These are phyloP conservation scores for Aelia acuminata DNA, from an alignment of 2,888 invertebrate genomes.

Conservation along the genomic window DNA sequence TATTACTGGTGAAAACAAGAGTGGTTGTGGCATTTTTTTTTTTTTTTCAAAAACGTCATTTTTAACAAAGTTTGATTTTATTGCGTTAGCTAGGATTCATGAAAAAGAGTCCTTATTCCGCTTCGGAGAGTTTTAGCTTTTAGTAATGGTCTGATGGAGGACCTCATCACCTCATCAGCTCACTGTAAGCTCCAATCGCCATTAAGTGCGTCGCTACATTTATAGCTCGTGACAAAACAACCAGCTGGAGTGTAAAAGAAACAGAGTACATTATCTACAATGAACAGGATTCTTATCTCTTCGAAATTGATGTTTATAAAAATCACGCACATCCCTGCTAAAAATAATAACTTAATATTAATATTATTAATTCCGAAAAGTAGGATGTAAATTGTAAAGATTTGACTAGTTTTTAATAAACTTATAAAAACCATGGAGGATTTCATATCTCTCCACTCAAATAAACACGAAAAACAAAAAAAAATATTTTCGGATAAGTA, in stretches of 20 bases:
- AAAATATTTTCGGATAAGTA: too few species aligned
- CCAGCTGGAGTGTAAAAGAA: background rate
- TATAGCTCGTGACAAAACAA: background rate
- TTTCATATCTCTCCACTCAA: too few species aligned
- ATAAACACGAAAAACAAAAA: too few species aligned
- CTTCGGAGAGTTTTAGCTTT: background rate
- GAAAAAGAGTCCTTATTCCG: constrained; percentile 7
- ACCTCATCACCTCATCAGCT: background rate
- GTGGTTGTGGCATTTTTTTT: background rate
- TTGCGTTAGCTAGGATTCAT: background rate
- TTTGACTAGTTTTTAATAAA: too few species aligned
- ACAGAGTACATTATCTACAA: background rate
- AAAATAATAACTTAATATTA: too few species aligned
- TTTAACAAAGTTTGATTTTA: constrained; percentile 43
- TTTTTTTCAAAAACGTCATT: constrained; percentile 31
- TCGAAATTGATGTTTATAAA: too few species aligned
- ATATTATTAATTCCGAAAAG: too few species aligned
- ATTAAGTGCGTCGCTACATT: background rate
- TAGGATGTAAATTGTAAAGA: too few species aligned
- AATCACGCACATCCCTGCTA: too few species aligned
- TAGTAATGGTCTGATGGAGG: background rate
- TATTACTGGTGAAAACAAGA: constrained; percentile 17
- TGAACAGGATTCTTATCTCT: background rate
- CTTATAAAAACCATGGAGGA: too few species aligned
- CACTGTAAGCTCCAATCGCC: background rate